phyloP scores from a whole-genome alignment of 2,888 invertebrate species.

The Sinohyriopsis cumingii region DNA sequence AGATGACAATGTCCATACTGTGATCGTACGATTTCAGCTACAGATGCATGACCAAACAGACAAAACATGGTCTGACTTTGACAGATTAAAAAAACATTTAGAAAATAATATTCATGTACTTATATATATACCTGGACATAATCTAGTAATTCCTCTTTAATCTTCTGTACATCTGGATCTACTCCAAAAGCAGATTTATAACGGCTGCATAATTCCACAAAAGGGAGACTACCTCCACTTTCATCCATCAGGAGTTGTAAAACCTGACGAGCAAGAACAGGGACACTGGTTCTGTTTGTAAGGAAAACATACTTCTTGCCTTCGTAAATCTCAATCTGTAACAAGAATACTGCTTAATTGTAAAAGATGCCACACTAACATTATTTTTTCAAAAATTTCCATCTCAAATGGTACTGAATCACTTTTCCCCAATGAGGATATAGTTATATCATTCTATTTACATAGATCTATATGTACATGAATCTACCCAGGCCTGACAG shows the following conservation, averaged over 20 bases:
- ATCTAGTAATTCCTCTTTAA: slow-evolving; percentile 59
- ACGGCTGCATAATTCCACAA: slow-evolving; percentile 59
- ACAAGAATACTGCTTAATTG: slow-evolving; percentile 5
- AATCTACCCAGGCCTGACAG: too few species aligned
- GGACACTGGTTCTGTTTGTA: slow-evolving; percentile 75
- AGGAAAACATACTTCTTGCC: slow-evolving; percentile 72
- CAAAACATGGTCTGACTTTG: too few species aligned
- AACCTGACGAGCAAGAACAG: slow-evolving; percentile 75
- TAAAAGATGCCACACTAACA: too few species aligned
- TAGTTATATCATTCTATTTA: too few species aligned
- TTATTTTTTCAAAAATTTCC: background rate
- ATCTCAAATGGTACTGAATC: too few species aligned
- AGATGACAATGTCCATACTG: too few species aligned
- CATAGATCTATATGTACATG: too few species aligned
- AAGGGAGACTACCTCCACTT: slow-evolving; percentile 71
- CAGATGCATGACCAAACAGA: too few species aligned
- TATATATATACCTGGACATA: slow-evolving; percentile 56
- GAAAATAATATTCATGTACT: too few species aligned
- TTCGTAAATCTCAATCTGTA: slow-evolving; percentile 74
- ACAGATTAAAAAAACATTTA: too few species aligned
- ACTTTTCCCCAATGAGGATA: too few species aligned
- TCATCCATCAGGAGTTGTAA: slow-evolving; percentile 78
- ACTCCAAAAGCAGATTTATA: slow-evolving; percentile 57
- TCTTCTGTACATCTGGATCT: slow-evolving; percentile 52
- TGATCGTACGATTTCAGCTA: too few species aligned